Evolutionary conservation across 2,797 vertebrate species (phyloP), one percentile per base, ranked within the genome.

Genomic region (Poecilia gillii): DNA sequence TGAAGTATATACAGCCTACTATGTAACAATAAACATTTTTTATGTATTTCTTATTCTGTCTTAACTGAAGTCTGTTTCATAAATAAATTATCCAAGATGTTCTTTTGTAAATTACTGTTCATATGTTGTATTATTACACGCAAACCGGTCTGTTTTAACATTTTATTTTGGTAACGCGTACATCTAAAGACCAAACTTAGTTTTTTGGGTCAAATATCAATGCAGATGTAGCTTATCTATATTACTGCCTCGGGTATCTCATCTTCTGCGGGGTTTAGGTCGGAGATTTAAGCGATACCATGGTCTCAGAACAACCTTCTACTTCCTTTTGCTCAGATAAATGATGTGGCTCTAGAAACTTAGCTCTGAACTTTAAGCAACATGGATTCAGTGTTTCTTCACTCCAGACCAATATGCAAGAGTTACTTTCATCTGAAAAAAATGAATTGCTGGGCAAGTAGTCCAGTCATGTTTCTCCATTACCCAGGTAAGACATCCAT

Each of bases 1-100:
- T 82, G 81, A 90, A 92, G 91, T 72, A 66, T 89, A 92, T 91
- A 92, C 80, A 77, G 84, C 88, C 82, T 89, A 94, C 89, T 90
- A 77, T 94, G 92, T 96, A 96, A 46, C 41, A 71, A 95, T 93
- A 95, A 93, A 95, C 91, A 82, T 93, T 95, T 95, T 75, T 93
- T 76, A 78, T 33, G 80, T 93, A 95, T 95, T 95, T 94, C 92
- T 83, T 92, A 92, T 92, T 96, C 92, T 94, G 94, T 93, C 84
- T 92, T 94, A 91, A 88, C 83, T 74, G 51, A 88, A 86, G 75
- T 93, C 75, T 87, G 89, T 93, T 28, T 91, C 92, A 93, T 92
- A 93, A 95, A 95, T 94, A 94, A 94, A 95, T 89, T 46, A 76
- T 90, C 77, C 87, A 90, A 87, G 93, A 89, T 90, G 90, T 78